Percentiles rank a stretch among this genome's conserved stretches.
phyloP scores from a whole-genome alignment of 64 coral and sea anemone species.

The Actinia equina region DNA sequence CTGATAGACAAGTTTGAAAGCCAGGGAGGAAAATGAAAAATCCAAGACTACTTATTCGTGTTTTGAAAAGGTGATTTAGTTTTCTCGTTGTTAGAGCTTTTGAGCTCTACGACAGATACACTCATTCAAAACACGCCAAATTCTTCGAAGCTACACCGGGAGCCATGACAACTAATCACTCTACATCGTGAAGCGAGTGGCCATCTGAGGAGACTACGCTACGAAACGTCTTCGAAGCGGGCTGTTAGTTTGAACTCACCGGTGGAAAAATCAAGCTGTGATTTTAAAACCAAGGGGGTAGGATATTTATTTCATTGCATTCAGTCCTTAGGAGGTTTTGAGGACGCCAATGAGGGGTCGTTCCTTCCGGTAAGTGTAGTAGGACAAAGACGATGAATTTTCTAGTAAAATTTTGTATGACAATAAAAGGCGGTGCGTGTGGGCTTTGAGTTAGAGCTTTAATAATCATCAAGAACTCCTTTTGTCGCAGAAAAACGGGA shows the following conservation, averaged over 20 bases:
- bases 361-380: not conserved
- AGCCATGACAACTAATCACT: not conserved
- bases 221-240: not conserved
- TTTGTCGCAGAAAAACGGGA: not conserved
- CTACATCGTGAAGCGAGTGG: not conserved
- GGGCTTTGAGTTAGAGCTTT: not conserved
- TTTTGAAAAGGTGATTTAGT: not conserved
- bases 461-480: not conserved
- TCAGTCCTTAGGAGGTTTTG: not conserved
- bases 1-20: not conserved
- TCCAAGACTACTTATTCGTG: not conserved
- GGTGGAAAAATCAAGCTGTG: not conserved
- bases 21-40: not conserved
- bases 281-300: not conserved
- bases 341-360: not conserved
- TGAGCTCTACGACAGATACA: not conserved
- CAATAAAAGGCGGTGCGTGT: not conserved
- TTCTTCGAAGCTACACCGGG: not conserved
- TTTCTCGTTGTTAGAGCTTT: not conserved
- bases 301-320: not conserved
- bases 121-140: not conserved
- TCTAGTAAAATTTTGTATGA: not conserved
- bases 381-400: not conserved
- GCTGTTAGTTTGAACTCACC: not conserved
- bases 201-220: not conserved